phyloP scores from a whole-genome alignment of 2,888 invertebrate genomes.

The Dermolepida albohirtum region DNA sequence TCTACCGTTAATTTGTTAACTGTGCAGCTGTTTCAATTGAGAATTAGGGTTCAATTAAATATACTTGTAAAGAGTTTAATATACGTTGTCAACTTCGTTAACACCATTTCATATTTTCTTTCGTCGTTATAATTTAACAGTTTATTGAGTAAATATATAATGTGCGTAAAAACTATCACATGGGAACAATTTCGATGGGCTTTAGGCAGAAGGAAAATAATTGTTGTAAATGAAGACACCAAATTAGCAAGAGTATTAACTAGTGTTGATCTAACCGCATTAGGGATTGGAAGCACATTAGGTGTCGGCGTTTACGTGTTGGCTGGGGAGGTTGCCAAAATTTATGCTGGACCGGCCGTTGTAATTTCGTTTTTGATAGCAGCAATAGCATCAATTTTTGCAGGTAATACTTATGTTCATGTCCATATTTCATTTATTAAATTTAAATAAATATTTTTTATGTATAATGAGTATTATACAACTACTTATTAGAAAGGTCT shows the following conservation, averaged over 20 bases:
- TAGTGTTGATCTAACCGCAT: slow-evolving; percentile 84
- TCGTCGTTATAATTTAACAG: background rate
- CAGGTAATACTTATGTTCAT: slow-evolving; percentile 70
- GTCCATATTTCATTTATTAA: background rate
- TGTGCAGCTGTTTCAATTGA: slow-evolving; percentile 8
- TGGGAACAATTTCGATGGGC: slow-evolving; percentile 54
- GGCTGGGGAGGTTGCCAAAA: slow-evolving; percentile 85
- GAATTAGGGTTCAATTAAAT: slow-evolving; percentile 11
- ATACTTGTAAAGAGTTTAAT: too few relatives aligned
- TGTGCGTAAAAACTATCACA: slow-evolving; percentile 12
- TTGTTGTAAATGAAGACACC: slow-evolving; percentile 62
- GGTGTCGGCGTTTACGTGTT: slow-evolving; percentile 93
- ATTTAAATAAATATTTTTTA: too few relatives aligned
- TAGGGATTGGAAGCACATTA: slow-evolving; percentile 85
- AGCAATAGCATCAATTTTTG: slow-evolving; percentile 89
- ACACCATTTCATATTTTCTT: background rate
- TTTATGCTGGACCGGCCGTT: slow-evolving; percentile 87
- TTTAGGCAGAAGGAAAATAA: slow-evolving; percentile 65
- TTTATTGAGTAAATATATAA: background rate
- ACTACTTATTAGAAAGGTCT: too few relatives aligned
- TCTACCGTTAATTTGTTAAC: background rate
- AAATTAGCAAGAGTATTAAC: slow-evolving; percentile 79
- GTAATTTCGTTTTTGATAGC: slow-evolving; percentile 89
- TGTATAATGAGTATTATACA: too few relatives aligned
- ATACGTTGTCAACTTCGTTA: too few relatives aligned